A percentile compares a stretch with the other conserved stretches of the same genome.
Evolutionary conservation across 1,140 invertebrate genomes (phyloP).

Genomic region (Agrilus planipennis): DNA sequence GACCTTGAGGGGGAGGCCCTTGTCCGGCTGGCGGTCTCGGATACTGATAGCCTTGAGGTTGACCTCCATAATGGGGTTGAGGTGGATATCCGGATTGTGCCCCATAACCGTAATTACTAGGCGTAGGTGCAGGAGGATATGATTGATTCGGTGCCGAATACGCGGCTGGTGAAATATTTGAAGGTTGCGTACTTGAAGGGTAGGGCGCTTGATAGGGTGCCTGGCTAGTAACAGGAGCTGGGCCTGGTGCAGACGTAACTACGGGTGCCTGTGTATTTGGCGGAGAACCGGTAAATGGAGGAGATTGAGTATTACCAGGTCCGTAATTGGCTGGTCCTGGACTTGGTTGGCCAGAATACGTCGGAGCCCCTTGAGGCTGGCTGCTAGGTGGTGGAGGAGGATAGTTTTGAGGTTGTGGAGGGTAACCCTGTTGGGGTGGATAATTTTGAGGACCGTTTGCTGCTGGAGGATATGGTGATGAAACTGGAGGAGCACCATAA

Average conservation of each 20-base stretch:
- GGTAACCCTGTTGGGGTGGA: slow-evolving; percentile 27
- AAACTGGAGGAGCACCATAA: slow-evolving; percentile 33
- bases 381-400: slow-evolving; percentile 17
- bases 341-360: slow-evolving; percentile 20
- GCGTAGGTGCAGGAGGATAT: slow-evolving; percentile 16
- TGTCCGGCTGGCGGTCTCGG: slow-evolving; percentile 25
- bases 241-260: slow-evolving; percentile 21
- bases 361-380: slow-evolving; percentile 30
- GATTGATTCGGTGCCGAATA: slow-evolving; percentile 27
- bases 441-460: slow-evolving; percentile 34
- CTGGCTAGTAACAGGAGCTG: slow-evolving; percentile 13
- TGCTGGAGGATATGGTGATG: slow-evolving; percentile 28
- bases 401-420: slow-evolving; percentile 17
- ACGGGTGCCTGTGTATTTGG: slow-evolving; percentile 24
- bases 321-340: slow-evolving; percentile 26
- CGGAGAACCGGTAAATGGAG: slow-evolving; percentile 26
- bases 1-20: slow-evolving; percentile 28
- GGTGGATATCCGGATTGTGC: slow-evolving; percentile 31
- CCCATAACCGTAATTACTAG: slow-evolving; percentile 25
- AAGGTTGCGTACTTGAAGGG: slow-evolving; percentile 29
- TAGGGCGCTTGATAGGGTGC: slow-evolving; percentile 28
- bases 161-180: slow-evolving; percentile 28
- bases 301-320: slow-evolving; percentile 28
- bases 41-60: slow-evolving; percentile 31
- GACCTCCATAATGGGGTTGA: slow-evolving; percentile 28